Evolutionary conservation across 2,888 invertebrate genomes (phyloP).

Genomic region (Scrobipalpa costella): DNA sequence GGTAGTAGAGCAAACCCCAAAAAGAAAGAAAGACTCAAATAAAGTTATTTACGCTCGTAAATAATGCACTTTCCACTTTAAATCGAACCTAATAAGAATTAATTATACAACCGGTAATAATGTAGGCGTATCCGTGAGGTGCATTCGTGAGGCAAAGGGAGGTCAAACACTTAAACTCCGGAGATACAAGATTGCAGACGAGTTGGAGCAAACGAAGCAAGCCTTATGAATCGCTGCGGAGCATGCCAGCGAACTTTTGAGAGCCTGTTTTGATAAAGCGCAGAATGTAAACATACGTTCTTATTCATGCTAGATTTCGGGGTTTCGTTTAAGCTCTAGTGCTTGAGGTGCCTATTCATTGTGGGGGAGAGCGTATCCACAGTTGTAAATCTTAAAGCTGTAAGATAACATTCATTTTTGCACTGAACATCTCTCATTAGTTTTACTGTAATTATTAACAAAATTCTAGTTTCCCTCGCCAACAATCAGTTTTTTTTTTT

Average conservation of each 20-base stretch:
- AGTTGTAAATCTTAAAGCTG: too few relatives aligned
- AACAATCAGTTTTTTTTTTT: too few relatives aligned
- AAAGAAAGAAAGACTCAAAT: conserved; percentile 64
- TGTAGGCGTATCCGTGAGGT: conserved; percentile 65
- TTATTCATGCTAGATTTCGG: conserved; percentile 13
- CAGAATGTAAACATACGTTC: conserved; percentile 42
- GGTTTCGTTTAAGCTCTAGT: background rate
- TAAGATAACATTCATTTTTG: too few relatives aligned
- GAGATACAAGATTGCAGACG: conserved; percentile 75
- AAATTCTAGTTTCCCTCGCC: too few relatives aligned
- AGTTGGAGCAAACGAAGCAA: conserved; percentile 73
- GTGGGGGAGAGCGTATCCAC: too few relatives aligned
- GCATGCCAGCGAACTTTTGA: conserved; percentile 62
- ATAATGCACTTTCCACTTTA: conserved; percentile 50
- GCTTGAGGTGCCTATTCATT: too few relatives aligned
- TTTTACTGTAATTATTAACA: too few relatives aligned
- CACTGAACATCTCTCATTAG: too few relatives aligned
- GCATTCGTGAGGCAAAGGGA: conserved; percentile 75
- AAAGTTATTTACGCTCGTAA: conserved; percentile 43
- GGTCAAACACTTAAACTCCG: conserved; percentile 75
- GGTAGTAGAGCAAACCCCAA: conserved; percentile 61
- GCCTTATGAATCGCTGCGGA: conserved; percentile 70
- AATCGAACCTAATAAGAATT: conserved; percentile 44
- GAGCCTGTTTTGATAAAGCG: conserved; percentile 36
- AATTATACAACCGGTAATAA: conserved; percentile 47